A percentile compares a stretch with the other conserved stretches of the same genome.
phyloP scores from a whole-genome alignment of 2,888 invertebrate species.

The Hoplodrina blanda region DNA sequence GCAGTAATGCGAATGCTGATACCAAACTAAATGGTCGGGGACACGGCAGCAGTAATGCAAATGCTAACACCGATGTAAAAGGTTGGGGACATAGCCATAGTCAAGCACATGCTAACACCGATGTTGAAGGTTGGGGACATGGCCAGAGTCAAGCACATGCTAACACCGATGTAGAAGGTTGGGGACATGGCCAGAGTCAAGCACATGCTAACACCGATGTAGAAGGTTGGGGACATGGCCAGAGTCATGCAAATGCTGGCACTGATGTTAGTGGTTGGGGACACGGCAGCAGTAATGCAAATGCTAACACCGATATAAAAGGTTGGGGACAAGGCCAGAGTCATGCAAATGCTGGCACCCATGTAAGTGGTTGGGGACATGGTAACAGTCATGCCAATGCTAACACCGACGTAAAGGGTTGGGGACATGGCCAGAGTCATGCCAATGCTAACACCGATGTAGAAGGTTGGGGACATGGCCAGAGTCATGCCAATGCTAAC shows the following conservation, averaged over 20 bases:
- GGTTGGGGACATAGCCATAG: neutral
- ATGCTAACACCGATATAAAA: neutral
- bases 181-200: neutral
- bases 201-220: neutral
- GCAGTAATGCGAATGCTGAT: neutral
- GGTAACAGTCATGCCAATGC: neutral
- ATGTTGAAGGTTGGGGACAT: neutral
- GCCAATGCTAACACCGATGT: no score
- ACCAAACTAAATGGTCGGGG: accelerated
- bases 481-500: no score
- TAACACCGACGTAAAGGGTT: neutral
- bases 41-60: accelerated
- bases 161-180: neutral
- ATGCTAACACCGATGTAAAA: neutral
- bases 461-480: no score
- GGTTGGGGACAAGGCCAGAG: neutral
- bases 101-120: neutral
- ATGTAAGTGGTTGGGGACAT: neutral
- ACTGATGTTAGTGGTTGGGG: neutral
- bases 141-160: neutral
- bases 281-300: neutral
- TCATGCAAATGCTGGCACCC: neutral
- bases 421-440: no score
- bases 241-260: neutral
- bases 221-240: neutral